Base-by-base conservation (phyloP, 2,797 vertebrate species). In the Sebastes matsubarae region DNA sequence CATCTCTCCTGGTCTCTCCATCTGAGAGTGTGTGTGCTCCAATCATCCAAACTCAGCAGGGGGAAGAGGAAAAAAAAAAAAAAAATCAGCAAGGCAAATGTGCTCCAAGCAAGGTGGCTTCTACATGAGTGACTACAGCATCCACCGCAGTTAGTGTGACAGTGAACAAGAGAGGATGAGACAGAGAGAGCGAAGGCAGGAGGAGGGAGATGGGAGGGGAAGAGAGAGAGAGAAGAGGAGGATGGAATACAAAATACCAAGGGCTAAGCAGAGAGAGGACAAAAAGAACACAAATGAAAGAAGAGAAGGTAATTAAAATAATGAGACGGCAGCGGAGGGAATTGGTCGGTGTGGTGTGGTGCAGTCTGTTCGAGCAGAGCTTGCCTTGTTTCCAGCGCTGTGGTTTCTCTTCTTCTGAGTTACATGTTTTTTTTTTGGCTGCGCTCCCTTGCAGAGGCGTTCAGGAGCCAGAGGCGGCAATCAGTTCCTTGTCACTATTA, bases 31-130 rank as follows among this genome's bases (percentile, higher is more conserved):
- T 42, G 38, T 42, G 38, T 30, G 59, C 75, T 90, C 78, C 69
- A 86, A 83, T 89, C 85, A 79, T 84, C 75, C 81, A 84, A 84
- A 80, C 83, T 92, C 89, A 88, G 86, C 72, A 50, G 72, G 54
- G 55, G 22, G 5, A 34, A 50, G 72, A 54, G 58, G n/a, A 5
- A 34, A 11, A 25, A 25, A 72, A 61, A 74, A 59, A 46, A 59
- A 67, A 52, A 80, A 82, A 77, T 78, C 81, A 75, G 81, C 81
- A 22, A 42, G 76, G 84, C 75, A 91, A 90, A 93, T 84, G 86
- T 88, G 92, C 93, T 93, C 81, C 69, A 79, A 94, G 93, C 83
- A 86, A 88, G 88, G 93, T 89, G 90, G 90, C 93, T 93, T 93
- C 88, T 89, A 93, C 92, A 90, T 91, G 90, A 91, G 82, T 88